These are phyloP conservation scores for Drosophila mimetica DNA, from an alignment of 2,888 invertebrate species.

Conservation along the genomic window DNA sequence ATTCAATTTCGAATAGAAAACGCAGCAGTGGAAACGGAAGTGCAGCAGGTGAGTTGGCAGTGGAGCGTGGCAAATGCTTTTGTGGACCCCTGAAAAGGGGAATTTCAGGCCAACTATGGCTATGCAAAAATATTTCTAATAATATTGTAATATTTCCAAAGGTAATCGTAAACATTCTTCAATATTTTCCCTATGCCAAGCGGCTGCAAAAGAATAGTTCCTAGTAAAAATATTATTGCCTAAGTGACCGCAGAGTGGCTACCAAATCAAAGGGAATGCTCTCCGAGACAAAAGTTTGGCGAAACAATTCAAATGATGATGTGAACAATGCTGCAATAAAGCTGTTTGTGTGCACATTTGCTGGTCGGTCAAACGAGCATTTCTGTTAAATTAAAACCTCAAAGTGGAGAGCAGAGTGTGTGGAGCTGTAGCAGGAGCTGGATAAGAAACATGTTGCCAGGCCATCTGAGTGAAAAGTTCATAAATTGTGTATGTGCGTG, in stretches of 20 bases:
- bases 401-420: constrained; percentile 7
- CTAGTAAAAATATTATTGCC: constrained; percentile 11
- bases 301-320: constrained; percentile 34
- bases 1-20: constrained; percentile 58
- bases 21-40: constrained; percentile 18
- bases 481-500: constrained; percentile 51
- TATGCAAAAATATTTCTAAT: background rate
- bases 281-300: constrained; percentile 2
- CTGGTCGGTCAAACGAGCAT: constrained; percentile 24
- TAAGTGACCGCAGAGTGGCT: constrained; percentile 15
- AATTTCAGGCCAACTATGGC: background rate
- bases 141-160: background rate
- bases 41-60: constrained; percentile 43
- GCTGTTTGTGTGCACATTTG: constrained; percentile 26
- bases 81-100: background rate
- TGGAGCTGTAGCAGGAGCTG: background rate
- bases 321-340: constrained; percentile 35
- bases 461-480: constrained; percentile 41
- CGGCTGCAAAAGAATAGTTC: background rate
- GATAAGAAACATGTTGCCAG: constrained; percentile 26
- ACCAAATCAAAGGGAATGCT: background rate
- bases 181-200: constrained; percentile 4
- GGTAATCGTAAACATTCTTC: background rate
- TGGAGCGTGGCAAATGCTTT: constrained; percentile 22
- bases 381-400: constrained; percentile 42